A percentile compares a stretch with the other conserved stretches of the same genome.
Conservation (phyloP, 2,797 vertebrate genomes). For the Clarias laeviceps region DNA sequence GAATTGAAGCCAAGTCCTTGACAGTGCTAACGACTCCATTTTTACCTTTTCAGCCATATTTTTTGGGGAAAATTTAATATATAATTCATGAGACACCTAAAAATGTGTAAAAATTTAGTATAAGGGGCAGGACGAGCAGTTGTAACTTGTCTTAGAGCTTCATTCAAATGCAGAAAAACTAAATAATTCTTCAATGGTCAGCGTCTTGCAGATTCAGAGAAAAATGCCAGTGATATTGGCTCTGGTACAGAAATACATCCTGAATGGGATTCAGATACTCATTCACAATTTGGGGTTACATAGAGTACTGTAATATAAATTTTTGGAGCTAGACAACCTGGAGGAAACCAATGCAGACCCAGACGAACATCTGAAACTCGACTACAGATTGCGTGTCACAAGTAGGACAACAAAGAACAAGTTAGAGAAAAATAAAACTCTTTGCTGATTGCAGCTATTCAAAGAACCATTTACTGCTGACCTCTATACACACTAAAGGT, state of each 20-base stretch:
- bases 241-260: neutral
- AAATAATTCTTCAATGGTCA: neutral
- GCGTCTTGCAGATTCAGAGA: neutral
- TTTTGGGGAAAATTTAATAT: neutral
- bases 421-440: neutral
- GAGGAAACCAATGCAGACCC: neutral
- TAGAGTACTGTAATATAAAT: neutral
- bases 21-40: no score
- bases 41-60: neutral
- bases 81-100: neutral
- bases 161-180: neutral
- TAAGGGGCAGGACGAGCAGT: neutral
- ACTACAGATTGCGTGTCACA: neutral
- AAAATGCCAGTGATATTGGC: neutral
- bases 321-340: neutral
- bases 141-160: neutral
- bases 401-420: neutral
- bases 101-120: neutral
- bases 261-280: neutral
- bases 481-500: slow-evolving; percentile 15
- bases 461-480: slow-evolving; percentile 12
- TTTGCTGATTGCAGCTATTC: slow-evolving; percentile 32
- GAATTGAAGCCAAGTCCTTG: no score
- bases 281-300: neutral
- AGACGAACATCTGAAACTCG: neutral